phyloP scores from a whole-genome alignment of 2,888 invertebrate species.

The Spodoptera exigua region DNA sequence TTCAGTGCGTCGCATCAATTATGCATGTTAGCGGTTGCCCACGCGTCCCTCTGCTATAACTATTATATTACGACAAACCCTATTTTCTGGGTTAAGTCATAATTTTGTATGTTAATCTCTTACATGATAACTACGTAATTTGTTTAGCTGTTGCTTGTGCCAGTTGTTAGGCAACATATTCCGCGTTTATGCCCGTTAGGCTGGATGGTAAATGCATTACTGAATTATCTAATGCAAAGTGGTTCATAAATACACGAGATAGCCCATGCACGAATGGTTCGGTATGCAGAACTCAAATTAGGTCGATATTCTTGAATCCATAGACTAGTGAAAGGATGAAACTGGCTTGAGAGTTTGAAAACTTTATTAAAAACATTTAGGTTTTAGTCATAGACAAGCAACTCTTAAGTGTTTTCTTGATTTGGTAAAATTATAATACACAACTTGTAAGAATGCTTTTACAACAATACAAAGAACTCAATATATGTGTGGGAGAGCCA shows the following conservation, averaged over 20 bases:
- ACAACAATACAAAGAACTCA: too few relatives aligned
- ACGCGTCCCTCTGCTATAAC: conserved; percentile 23
- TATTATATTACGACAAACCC: conserved; percentile 39
- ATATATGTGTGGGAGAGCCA: too few relatives aligned
- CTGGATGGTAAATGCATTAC: conserved; percentile 12
- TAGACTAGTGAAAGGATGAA: conserved; percentile 6
- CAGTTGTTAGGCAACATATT: conserved; percentile 21
- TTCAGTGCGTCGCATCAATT: conserved; percentile 39
- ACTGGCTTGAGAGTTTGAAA: conserved; percentile 10
- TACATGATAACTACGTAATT: conserved; percentile 33
- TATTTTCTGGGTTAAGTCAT: conserved; percentile 47
- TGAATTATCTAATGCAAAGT: conserved; percentile 19
- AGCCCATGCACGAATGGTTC: conserved; percentile 8
- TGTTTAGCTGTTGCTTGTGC: conserved; percentile 19
- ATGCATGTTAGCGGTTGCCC: conserved; percentile 36
- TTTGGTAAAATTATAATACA: too few relatives aligned
- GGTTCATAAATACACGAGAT: conserved; percentile 3
- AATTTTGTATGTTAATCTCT: conserved; percentile 40
- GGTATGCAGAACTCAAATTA: conserved; percentile 7
- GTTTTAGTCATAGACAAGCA: too few relatives aligned
- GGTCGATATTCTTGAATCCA: conserved; percentile 13
- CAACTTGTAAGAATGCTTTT: too few relatives aligned
- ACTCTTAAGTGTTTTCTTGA: too few relatives aligned
- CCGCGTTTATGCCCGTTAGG: neutral
- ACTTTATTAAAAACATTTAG: conserved; percentile 23